Conservation (phyloP, 2,888 invertebrate species). For the Timandra comae region DNA sequence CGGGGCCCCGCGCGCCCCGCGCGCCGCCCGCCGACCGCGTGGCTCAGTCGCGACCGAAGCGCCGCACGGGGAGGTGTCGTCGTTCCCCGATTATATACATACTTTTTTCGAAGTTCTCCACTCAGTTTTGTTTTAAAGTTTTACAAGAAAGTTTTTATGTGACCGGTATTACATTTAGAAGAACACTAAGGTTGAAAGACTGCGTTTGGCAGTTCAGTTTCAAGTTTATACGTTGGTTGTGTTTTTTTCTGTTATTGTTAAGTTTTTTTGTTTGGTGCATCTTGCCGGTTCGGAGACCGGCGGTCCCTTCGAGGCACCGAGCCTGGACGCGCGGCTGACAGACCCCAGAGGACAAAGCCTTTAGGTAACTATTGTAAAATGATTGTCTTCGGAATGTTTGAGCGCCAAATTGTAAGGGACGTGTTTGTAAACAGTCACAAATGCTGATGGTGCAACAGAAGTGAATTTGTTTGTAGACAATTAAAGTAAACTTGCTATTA, state of each 20-base stretch:
- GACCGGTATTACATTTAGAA: constrained; percentile 52
- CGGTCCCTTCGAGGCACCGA: constrained; percentile 60
- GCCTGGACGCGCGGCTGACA: constrained; percentile 64
- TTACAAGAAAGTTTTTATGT: constrained; percentile 64
- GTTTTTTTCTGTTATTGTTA: constrained; percentile 74
- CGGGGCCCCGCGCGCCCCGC: constrained; percentile 30
- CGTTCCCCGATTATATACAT: constrained; percentile 58
- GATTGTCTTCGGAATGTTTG: constrained; percentile 25
- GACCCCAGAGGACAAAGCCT: constrained; percentile 68
- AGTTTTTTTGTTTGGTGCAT: constrained; percentile 76
- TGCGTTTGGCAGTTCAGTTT: constrained; percentile 59
- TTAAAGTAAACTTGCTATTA: constrained; percentile 9
- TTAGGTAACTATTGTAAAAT: constrained; percentile 61
- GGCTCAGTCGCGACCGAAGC: constrained; percentile 71
- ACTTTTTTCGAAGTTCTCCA: constrained; percentile 74
- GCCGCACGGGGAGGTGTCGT: constrained; percentile 68
- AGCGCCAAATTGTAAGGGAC: constrained; percentile 33
- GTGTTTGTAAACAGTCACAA: constrained; percentile 44
- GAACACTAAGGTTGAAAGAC: constrained; percentile 56
- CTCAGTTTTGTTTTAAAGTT: constrained; percentile 73
- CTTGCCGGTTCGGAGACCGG: constrained; percentile 70
- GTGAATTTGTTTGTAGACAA: constrained; percentile 14
- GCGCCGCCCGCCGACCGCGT: constrained; percentile 58
- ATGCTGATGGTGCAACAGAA: constrained; percentile 24
- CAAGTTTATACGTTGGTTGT: constrained; percentile 67